Percentiles rank a stretch among this genome's conserved stretches.
Conservation (phyloP, 2,797 vertebrate species). For the Epinephelus awoara region DNA sequence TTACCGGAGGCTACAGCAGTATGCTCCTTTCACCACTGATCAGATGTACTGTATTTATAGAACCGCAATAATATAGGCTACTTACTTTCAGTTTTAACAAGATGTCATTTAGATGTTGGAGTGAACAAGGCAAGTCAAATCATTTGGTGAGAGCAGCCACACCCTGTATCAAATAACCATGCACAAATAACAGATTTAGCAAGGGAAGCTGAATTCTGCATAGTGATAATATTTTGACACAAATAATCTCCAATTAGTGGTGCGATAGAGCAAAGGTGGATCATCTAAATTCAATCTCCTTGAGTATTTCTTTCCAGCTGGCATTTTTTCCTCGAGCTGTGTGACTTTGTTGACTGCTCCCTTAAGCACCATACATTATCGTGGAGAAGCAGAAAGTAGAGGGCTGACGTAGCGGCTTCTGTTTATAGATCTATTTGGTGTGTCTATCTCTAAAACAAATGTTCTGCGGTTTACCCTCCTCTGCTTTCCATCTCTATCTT, state of each 20-base stretch:
- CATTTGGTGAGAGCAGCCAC: neutral
- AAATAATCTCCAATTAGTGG: neutral
- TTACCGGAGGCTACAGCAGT: slow-evolving; percentile 6
- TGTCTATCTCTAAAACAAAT: slow-evolving; percentile 72
- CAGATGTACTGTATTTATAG: slow-evolving; percentile 10
- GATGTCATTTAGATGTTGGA: neutral
- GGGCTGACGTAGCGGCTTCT: slow-evolving; percentile 61
- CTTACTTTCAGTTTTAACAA: neutral
- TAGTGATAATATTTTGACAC: neutral
- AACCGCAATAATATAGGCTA: neutral
- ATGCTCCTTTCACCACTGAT: slow-evolving; percentile 12
- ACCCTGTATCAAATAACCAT: neutral
- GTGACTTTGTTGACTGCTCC: slow-evolving; percentile 62
- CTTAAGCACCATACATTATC: slow-evolving; percentile 67
- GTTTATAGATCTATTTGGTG: slow-evolving; percentile 67
- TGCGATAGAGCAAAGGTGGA: slow-evolving; percentile 1
- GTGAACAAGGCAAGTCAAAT: neutral
- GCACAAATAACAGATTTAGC: slow-evolving; percentile 9
- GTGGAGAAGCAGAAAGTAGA: slow-evolving; percentile 43
- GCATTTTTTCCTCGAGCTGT: slow-evolving; percentile 29
- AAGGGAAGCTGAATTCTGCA: neutral
- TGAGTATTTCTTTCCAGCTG: slow-evolving; percentile 24
- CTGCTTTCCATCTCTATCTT: slow-evolving; percentile 52
- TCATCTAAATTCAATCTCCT: slow-evolving; percentile 11
- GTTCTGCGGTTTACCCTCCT: slow-evolving; percentile 52